A percentile compares a stretch with the other conserved stretches of the same genome.
phyloP scores from a whole-genome alignment of 2,888 invertebrate species.

The Drosophila maculinotata region DNA sequence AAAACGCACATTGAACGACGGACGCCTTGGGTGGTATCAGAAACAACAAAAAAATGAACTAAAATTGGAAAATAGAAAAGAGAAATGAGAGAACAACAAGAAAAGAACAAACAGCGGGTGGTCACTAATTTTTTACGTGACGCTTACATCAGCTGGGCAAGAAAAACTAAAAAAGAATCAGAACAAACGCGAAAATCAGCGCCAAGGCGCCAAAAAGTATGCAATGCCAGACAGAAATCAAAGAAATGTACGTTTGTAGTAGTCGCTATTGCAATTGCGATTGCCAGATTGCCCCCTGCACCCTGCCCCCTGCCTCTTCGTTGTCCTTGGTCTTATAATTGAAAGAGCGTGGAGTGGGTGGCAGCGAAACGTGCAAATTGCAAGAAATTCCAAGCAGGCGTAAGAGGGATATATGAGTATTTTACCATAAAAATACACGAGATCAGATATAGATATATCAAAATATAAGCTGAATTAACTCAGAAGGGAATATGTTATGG shows the following conservation, averaged over 20 bases:
- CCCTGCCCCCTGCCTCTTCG: slow-evolving; percentile 1
- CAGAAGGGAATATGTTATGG: too few species aligned
- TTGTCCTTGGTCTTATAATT: slow-evolving; percentile 51
- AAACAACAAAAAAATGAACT: neutral
- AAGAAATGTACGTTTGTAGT: slow-evolving; percentile 49
- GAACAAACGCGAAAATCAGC: slow-evolving; percentile 62
- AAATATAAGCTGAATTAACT: too few species aligned
- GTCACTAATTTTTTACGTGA: slow-evolving; percentile 79
- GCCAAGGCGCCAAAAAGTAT: slow-evolving; percentile 73
- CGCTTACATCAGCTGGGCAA: slow-evolving; percentile 44
- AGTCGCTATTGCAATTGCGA: slow-evolving; percentile 33
- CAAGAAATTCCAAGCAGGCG: slow-evolving; percentile 35
- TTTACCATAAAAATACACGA: too few species aligned
- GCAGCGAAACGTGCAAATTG: slow-evolving; percentile 61
- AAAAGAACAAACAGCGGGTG: slow-evolving; percentile 65
- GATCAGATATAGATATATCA: too few species aligned
- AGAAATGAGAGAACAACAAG: slow-evolving; percentile 11
- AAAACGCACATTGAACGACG: slow-evolving; percentile 45
- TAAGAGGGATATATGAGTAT: slow-evolving; percentile 11
- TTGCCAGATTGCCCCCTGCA: slow-evolving; percentile 37
- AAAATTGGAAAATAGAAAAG: slow-evolving; percentile 12
- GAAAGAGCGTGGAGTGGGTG: slow-evolving; percentile 55
- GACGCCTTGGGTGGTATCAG: slow-evolving; percentile 66
- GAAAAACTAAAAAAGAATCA: slow-evolving; percentile 35
- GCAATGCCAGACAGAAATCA: slow-evolving; percentile 66